Percentiles rank a stretch among this genome's conserved stretches.
phyloP scores from a whole-genome alignment of 2,797 vertebrate genomes.

The Thaleichthys pacificus region DNA sequence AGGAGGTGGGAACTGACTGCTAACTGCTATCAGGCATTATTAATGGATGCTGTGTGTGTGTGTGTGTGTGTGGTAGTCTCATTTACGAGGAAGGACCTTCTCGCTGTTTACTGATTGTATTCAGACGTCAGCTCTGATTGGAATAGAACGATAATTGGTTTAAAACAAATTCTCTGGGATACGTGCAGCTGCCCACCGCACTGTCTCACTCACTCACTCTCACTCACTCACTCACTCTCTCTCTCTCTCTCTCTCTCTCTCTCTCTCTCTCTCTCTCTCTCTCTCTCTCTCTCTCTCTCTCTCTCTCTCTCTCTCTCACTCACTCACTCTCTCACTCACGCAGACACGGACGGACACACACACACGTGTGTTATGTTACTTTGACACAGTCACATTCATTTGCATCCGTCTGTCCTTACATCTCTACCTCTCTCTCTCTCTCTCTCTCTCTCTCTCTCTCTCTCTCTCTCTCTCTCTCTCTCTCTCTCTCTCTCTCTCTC shows the following conservation, averaged over 20 bases:
- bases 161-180: neutral
- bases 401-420: slow-evolving; percentile 8
- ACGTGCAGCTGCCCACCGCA: neutral
- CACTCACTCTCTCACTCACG: neutral
- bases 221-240: neutral
- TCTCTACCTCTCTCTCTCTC: neutral
- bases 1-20: slow-evolving; percentile 21
- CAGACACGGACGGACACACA: too few relatives aligned
- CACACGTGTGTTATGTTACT: slow-evolving; percentile 32
- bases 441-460: neutral
- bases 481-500: neutral
- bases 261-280: neutral
- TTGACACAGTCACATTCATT: slow-evolving; percentile 38
- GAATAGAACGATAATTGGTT: slow-evolving; percentile 59
- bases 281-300: neutral
- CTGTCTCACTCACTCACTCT: neutral
- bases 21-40: slow-evolving; percentile 43
- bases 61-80: slow-evolving; percentile 39
- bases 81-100: slow-evolving; percentile 50
- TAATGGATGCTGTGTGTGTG: slow-evolving; percentile 27
- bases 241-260: neutral
- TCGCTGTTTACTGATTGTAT: slow-evolving; percentile 60
- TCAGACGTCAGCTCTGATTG: slow-evolving; percentile 60
- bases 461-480: slow-evolving; percentile 7
- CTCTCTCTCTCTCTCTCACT: neutral